These are phyloP conservation scores for Pinctada fucata DNA, from an alignment of 2,888 invertebrate species.

Conservation along the genomic window DNA sequence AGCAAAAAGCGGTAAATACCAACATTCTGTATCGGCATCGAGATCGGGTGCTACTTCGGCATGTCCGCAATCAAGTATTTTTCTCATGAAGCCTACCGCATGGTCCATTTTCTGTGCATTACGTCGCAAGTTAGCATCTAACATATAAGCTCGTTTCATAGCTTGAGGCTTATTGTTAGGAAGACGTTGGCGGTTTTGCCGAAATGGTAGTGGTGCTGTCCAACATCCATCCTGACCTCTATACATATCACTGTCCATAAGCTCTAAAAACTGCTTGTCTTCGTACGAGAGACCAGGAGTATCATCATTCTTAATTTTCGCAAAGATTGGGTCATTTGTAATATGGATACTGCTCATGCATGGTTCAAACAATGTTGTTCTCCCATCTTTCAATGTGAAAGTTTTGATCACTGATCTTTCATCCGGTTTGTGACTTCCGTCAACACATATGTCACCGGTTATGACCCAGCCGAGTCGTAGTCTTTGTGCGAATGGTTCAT, in stretches of 20 bases:
- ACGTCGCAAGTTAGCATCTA: too few relatives aligned
- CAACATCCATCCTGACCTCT: not conserved
- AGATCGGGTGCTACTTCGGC: too few relatives aligned
- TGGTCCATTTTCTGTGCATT: too few relatives aligned
- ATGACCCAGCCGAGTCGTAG: constrained; percentile 2
- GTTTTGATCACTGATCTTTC: not conserved
- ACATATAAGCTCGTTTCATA: not conserved
- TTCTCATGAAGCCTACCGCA: too few relatives aligned
- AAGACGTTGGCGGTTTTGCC: not conserved
- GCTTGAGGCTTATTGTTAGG: not conserved
- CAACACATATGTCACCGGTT: not conserved
- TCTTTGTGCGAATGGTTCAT: not conserved
- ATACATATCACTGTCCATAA: constrained; percentile 9
- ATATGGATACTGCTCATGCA: not conserved
- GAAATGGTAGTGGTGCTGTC: not conserved
- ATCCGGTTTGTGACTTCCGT: not conserved
- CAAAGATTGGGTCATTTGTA: not conserved
- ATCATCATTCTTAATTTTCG: constrained; percentile 5
- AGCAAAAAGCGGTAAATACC: too few relatives aligned
- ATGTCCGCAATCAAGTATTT: too few relatives aligned
- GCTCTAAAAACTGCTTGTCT: constrained; percentile 17
- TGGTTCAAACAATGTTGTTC: not conserved
- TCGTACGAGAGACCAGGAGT: constrained; percentile 18
- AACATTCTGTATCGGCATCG: too few relatives aligned
- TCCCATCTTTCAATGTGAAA: not conserved